A percentile compares a stretch with the other conserved stretches of the same genome.
Conservation (phyloP, 2,797 vertebrate genomes). For the Spinus olivaceus region DNA sequence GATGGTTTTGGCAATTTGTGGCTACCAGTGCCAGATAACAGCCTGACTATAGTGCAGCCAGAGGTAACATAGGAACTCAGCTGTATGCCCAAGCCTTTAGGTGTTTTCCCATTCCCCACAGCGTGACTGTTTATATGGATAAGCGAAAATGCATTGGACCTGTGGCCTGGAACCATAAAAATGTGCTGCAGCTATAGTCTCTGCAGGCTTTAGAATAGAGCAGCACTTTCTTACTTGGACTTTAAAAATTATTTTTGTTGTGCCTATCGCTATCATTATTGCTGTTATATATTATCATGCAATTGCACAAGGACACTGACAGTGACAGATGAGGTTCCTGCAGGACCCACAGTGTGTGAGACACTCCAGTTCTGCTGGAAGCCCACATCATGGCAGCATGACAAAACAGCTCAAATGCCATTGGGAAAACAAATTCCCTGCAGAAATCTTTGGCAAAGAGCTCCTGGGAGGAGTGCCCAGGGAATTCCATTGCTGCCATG, state of each 20-base stretch:
- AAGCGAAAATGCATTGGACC: background rate
- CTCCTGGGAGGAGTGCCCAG: rapidly evolving
- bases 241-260: background rate
- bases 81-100: background rate
- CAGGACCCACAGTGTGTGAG: rapidly evolving
- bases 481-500: rapidly evolving
- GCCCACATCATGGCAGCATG: background rate
- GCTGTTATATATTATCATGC: background rate
- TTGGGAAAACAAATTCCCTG: background rate
- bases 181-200: background rate
- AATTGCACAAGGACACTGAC: background rate
- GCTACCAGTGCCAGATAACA: background rate
- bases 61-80: background rate
- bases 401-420: background rate
- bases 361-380: background rate
- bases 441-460: background rate
- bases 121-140: background rate
- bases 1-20: background rate
- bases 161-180: background rate
- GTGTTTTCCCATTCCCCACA: background rate
- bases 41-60: background rate
- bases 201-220: background rate
- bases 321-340: background rate
- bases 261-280: background rate
- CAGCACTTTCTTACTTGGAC: background rate